A percentile compares a stretch with the other conserved stretches of the same genome.
These are phyloP conservation scores for Loxodonta africana DNA, from an alignment of 2,113 vertebrate species.

Conservation along the genomic window DNA sequence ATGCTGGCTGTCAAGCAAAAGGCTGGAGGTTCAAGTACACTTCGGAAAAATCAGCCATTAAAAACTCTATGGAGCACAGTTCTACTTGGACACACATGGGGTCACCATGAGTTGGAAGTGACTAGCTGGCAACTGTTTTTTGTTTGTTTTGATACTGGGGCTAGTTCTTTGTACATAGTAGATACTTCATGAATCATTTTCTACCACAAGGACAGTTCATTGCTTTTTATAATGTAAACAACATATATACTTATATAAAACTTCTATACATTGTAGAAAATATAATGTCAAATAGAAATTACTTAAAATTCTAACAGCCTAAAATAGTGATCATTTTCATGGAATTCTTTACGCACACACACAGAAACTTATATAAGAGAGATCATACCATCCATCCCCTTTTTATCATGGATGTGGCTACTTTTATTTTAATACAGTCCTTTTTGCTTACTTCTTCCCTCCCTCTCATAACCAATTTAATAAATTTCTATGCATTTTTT, in stretches of 20 bases:
- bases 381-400: not conserved
- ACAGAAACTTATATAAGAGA: not conserved
- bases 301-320: not conserved
- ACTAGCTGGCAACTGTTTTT: not conserved
- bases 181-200: not conserved
- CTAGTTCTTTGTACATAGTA: not conserved
- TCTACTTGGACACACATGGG: not conserved
- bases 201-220: not conserved
- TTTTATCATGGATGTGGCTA: not conserved
- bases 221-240: constrained; percentile 25
- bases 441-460: not conserved
- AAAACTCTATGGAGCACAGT: not conserved
- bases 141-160: not conserved
- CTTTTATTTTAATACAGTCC: not conserved
- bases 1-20: not conserved
- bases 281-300: not conserved
- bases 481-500: not conserved
- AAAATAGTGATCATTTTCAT: not conserved
- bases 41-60: not conserved
- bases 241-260: not conserved
- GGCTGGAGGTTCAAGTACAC: not conserved
- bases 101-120: not conserved
- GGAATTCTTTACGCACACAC: not conserved
- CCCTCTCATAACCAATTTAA: constrained; percentile 12
- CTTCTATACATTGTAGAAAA: not conserved